Percentiles rank a stretch among this genome's conserved stretches.
Evolutionary conservation across 2,888 invertebrate species (phyloP).

Genomic region (Octonoba sinensis): DNA sequence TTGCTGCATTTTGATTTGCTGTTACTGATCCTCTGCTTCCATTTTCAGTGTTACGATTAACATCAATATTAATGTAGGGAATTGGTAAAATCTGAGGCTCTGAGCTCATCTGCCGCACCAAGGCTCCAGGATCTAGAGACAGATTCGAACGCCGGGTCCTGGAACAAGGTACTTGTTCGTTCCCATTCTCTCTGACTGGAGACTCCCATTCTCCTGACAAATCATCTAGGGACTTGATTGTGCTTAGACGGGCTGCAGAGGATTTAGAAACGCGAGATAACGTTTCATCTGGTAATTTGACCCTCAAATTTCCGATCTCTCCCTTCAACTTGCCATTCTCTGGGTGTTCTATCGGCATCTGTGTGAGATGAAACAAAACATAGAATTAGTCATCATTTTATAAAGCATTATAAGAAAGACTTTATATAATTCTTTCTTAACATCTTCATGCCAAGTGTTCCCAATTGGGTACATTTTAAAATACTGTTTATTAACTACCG

Average conservation of each 20-base stretch:
- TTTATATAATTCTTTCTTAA: too few relatives aligned
- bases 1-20: constrained; percentile 26
- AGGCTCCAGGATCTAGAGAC: constrained; percentile 40
- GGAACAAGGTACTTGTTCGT: constrained; percentile 16
- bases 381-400: too few relatives aligned
- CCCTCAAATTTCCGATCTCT: neutral
- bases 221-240: constrained; percentile 56
- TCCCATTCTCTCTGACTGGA: constrained; percentile 20
- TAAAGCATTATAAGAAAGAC: too few relatives aligned
- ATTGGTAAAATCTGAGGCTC: constrained; percentile 14
- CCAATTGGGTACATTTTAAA: too few relatives aligned
- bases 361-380: too few relatives aligned
- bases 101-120: constrained; percentile 32
- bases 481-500: too few relatives aligned
- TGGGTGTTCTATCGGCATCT: too few relatives aligned
- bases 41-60: constrained; percentile 51
- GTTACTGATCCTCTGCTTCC: constrained; percentile 12
- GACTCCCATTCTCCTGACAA: constrained; percentile 51
- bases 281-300: too few relatives aligned
- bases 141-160: constrained; percentile 36
- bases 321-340: neutral
- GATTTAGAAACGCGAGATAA: neutral
- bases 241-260: constrained; percentile 17
- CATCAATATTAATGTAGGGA: constrained; percentile 57
- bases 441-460: too few relatives aligned